These are phyloP conservation scores for Otolemur crassicaudatus DNA, from an alignment of 2,797 vertebrate genomes.

Conservation along the genomic window DNA sequence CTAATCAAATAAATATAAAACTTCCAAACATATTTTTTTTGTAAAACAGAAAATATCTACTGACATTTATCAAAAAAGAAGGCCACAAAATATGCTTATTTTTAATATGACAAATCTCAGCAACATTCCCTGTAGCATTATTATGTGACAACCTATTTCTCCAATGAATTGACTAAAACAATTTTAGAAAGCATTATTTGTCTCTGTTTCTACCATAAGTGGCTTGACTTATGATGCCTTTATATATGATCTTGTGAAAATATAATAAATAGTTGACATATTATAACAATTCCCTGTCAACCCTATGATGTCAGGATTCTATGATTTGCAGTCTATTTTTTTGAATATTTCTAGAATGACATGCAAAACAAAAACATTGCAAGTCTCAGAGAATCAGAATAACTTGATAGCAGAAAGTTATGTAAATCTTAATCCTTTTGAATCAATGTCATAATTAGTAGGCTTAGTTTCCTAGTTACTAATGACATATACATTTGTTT, in stretches of 20 bases:
- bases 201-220: not conserved
- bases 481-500: not conserved
- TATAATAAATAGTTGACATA: not conserved
- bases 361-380: not conserved
- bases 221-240: not conserved
- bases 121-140: not conserved
- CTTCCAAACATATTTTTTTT: not conserved
- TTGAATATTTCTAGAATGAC: not conserved
- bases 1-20: conserved; percentile 1
- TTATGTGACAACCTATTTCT: not conserved
- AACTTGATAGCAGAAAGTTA: not conserved
- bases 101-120: not conserved
- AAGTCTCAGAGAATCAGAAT: not conserved
- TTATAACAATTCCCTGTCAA: not conserved
- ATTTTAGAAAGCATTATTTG: not conserved
- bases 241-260: not conserved
- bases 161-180: not conserved
- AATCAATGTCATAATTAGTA: not conserved
- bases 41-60: not conserved
- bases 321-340: not conserved
- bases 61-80: not conserved
- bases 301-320: not conserved
- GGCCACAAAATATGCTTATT: not conserved
- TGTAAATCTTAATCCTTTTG: not conserved
- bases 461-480: not conserved